Conservation (phyloP, 2,113 vertebrate genomes). For the Oncorhynchus tshawytscha region DNA sequence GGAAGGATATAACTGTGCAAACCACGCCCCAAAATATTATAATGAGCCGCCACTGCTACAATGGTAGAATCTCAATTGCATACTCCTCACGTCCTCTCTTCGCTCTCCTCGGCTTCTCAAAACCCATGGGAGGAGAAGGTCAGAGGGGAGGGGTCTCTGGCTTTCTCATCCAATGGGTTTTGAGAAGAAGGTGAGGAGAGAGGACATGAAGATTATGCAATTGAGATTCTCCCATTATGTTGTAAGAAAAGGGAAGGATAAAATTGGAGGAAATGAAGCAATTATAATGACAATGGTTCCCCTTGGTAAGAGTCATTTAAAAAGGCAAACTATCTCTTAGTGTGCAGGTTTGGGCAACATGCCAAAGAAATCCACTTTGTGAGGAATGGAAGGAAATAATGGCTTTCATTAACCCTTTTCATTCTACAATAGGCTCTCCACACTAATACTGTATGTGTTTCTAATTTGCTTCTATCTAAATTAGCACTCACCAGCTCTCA, state of each 20-base stretch:
- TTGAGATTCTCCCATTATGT: too few relatives aligned
- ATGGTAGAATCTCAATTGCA: too few relatives aligned
- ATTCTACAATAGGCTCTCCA: slow-evolving; percentile 44
- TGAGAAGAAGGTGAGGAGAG: too few relatives aligned
- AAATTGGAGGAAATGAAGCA: slow-evolving; percentile 12
- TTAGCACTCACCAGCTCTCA: slow-evolving; percentile 40
- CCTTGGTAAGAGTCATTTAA: neutral
- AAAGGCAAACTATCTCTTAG: slow-evolving; percentile 2
- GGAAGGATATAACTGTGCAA: too few relatives aligned
- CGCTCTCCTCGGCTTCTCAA: too few relatives aligned
- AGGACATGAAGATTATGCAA: too few relatives aligned
- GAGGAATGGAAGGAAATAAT: slow-evolving; percentile 33
- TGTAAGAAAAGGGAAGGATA: neutral
- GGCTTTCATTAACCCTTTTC: slow-evolving; percentile 40
- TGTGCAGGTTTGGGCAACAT: slow-evolving; percentile 21
- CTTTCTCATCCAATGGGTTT: too few relatives aligned
- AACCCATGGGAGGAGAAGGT: too few relatives aligned
- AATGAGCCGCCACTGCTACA: too few relatives aligned
- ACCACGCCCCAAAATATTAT: too few relatives aligned
- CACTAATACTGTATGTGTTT: slow-evolving; percentile 49
- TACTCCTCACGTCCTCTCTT: too few relatives aligned
- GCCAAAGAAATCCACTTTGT: slow-evolving; percentile 28
- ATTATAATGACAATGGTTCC: slow-evolving; percentile 20
- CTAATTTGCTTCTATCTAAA: slow-evolving; percentile 55
- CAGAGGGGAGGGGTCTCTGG: too few relatives aligned